phyloP scores from a whole-genome alignment of 2,113 vertebrate genomes.

The Gila orcuttii region DNA sequence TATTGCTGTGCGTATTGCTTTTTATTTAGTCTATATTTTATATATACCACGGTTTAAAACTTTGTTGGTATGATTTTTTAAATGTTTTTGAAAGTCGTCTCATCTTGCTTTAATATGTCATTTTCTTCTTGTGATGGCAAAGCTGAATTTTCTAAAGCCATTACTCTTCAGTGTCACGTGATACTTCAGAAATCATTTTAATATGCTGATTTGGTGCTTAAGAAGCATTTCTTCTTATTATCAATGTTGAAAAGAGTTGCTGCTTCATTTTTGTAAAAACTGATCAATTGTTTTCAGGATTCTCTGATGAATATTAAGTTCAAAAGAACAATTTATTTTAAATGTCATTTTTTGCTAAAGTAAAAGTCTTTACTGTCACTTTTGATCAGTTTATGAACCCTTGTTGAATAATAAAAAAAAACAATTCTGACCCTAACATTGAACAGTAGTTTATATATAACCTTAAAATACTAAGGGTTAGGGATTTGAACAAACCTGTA shows the following conservation, averaged over 20 bases:
- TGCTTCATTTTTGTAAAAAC: background rate
- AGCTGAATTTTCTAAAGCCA: background rate
- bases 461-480: background rate
- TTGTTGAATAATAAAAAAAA: background rate
- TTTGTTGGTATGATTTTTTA: background rate
- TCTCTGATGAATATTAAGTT: background rate
- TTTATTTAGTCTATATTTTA: background rate
- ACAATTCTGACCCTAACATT: background rate
- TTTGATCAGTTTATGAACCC: too few relatives aligned
- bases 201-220: background rate
- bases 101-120: background rate
- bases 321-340: background rate
- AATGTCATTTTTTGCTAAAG: background rate
- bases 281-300: background rate
- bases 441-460: background rate
- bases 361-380: background rate
- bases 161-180: background rate
- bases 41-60: background rate
- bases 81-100: background rate
- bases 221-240: background rate
- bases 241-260: background rate
- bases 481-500: background rate
- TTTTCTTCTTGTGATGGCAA: background rate
- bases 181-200: background rate
- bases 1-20: background rate